A percentile compares a stretch with the other conserved stretches of the same genome.
Evolutionary conservation across 2,113 vertebrate genomes (phyloP).

Genomic region (Setophaga petechia): DNA sequence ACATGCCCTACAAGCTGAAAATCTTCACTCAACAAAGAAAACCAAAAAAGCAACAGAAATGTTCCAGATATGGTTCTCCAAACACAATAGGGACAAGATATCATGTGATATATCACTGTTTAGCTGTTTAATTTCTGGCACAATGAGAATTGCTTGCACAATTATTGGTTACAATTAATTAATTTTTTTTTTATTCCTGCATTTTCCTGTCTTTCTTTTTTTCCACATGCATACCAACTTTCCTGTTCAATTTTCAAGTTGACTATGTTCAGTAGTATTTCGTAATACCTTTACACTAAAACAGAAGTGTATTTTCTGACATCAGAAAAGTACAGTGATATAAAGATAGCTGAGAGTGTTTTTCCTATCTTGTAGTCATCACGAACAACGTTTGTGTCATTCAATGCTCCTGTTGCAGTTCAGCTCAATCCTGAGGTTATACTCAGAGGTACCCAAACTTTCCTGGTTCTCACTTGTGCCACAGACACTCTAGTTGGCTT

Average conservation of each 20-base stretch:
- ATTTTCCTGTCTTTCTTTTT: neutral
- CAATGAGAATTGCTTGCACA: neutral
- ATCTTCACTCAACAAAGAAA: neutral
- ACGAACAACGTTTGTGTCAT: fast-evolving
- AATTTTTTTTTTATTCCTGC: neutral
- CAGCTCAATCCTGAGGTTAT: neutral
- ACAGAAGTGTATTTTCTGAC: neutral
- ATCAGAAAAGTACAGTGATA: neutral
- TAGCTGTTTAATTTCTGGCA: neutral
- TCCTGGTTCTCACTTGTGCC: fast-evolving
- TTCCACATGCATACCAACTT: neutral
- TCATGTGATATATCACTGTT: neutral
- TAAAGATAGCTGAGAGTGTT: neutral
- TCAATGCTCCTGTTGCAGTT: neutral
- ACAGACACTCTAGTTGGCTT: neutral
- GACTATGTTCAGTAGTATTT: neutral
- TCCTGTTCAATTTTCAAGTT: neutral
- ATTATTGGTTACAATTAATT: neutral
- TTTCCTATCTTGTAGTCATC: neutral
- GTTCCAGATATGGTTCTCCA: neutral
- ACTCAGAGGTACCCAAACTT: neutral
- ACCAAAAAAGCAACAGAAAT: neutral
- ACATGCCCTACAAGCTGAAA: neutral
- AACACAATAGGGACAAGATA: neutral
- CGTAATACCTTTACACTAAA: neutral